Percentiles rank a stretch among this genome's conserved stretches.
phyloP scores from a whole-genome alignment of 2,888 invertebrate genomes.

The Latheticus oryzae region DNA sequence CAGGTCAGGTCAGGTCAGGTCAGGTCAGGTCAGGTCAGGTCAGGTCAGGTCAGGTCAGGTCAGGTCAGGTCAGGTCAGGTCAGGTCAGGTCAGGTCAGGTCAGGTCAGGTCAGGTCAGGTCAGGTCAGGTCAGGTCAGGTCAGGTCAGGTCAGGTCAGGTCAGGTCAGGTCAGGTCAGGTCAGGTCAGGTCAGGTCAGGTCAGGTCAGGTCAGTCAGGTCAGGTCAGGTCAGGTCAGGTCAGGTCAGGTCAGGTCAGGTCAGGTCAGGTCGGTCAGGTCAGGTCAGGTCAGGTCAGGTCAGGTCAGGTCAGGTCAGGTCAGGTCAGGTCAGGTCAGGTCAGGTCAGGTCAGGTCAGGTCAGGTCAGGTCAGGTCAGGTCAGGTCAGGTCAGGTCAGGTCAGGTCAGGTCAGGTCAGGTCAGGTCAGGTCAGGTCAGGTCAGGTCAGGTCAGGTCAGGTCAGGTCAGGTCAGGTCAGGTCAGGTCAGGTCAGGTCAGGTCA shows the following conservation, averaged over 20 bases:
- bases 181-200: slow-evolving; percentile 17
- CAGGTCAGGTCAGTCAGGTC: too few relatives aligned
- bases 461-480: slow-evolving; percentile 17
- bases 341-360: slow-evolving; percentile 17
- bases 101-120: slow-evolving; percentile 17
- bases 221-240: slow-evolving; percentile 17
- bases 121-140: slow-evolving; percentile 17
- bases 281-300: slow-evolving; percentile 17
- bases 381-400: slow-evolving; percentile 17
- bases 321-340: slow-evolving; percentile 17
- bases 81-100: slow-evolving; percentile 17
- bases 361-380: slow-evolving; percentile 17
- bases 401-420: slow-evolving; percentile 17
- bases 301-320: slow-evolving; percentile 17
- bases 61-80: slow-evolving; percentile 17
- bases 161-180: slow-evolving; percentile 17
- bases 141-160: slow-evolving; percentile 17
- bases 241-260: slow-evolving; percentile 17
- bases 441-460: slow-evolving; percentile 17
- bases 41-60: slow-evolving; percentile 17
- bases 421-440: slow-evolving; percentile 17
- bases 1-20: slow-evolving; percentile 17
- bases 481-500: slow-evolving; percentile 17
- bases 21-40: slow-evolving; percentile 17
- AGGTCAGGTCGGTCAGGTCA: slow-evolving; percentile 17